Evolutionary conservation across 2,888 invertebrate genomes (phyloP).

Genomic region (Phrixothrix hirtus): DNA sequence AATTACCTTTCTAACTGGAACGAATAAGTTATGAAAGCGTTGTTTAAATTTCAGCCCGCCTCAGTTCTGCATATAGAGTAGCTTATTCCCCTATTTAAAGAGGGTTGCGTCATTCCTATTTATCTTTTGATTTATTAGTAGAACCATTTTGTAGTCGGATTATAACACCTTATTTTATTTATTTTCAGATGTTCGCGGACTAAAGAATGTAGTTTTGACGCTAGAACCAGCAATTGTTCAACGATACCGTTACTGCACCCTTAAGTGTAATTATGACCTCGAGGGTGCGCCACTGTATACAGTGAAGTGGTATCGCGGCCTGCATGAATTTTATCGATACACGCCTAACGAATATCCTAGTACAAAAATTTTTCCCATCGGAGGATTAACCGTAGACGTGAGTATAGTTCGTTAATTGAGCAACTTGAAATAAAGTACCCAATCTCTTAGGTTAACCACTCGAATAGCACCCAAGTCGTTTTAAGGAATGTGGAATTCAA

Average conservation of each 20-base stretch:
- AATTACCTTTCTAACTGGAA: too few species aligned
- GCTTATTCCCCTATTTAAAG: too few species aligned
- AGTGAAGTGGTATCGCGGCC: constrained; percentile 85
- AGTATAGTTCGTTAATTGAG: constrained; percentile 56
- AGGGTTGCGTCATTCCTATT: too few species aligned
- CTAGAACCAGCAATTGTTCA: constrained; percentile 73
- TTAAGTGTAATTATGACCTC: constrained; percentile 76
- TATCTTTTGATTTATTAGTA: too few species aligned
- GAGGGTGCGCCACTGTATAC: constrained; percentile 77
- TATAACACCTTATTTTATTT: constrained; percentile 12
- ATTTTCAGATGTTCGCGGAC: constrained; percentile 64
- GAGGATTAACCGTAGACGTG: constrained; percentile 80
- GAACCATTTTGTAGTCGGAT: not conserved
- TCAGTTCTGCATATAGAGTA: too few species aligned
- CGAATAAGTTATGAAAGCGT: too few species aligned
- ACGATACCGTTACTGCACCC: constrained; percentile 69
- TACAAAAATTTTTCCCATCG: constrained; percentile 72
- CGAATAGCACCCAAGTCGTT: constrained; percentile 75
- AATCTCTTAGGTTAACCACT: constrained; percentile 68
- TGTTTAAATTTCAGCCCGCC: too few species aligned
- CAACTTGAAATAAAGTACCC: constrained; percentile 23
- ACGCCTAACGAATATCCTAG: constrained; percentile 74
- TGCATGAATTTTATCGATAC: constrained; percentile 81
- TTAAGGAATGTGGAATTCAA: constrained; percentile 70
- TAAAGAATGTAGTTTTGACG: constrained; percentile 71